Evolutionary conservation across 2,113 vertebrate species (phyloP), one percentile per base, ranked within the genome.

Genomic region (Spilogale gracilis): DNA sequence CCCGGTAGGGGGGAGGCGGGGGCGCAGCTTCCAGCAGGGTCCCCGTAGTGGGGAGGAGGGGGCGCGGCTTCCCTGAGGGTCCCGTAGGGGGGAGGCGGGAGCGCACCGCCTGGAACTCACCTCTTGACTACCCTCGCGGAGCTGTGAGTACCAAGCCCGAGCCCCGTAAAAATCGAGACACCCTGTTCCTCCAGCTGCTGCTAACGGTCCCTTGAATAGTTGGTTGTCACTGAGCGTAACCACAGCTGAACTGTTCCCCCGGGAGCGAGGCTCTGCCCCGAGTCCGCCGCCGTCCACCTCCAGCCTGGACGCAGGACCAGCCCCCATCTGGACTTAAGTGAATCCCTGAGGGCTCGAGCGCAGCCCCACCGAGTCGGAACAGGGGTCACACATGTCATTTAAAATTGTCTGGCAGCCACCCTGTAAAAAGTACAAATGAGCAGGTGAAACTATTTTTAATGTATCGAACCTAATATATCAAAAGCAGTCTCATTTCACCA

Each of bases 231-330:
- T 81, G 80, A 54, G 38, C 38, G 76, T 43, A 65, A 48, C 56
- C 17, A 73, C 7, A 61, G 21, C 38, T 89, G 65, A 88, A 85
- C n/a, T 48, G 6, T 74, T 84, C 9, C 60, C 50, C 16, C 20
- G 30, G 80, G 58, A 81, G 20, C 60, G n/a, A 58, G 48, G 52
- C 38, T 63, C 54, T 58, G 6, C 5, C 38, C 38, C 38, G 69
- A 11, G 25, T n/a, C n/a, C 67, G 80, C 43, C 12, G 38, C 1
- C 21, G 30, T 27, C 30, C 10, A 18, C 52, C n/a, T 63, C 45
- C 50, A 17, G 48, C 30, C 27, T 1, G 2, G 54, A 61, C 0
- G 0, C 2, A 73, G n/a, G 9, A 10, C 13, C 20, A 16, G 65
- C 9, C 32, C 23, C 7, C 4, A 1, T 30, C 45, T 52, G 52